Evolutionary conservation across 92 coral and sea anemone species (phyloP).

Genomic region (Zoanthus sociatus): DNA sequence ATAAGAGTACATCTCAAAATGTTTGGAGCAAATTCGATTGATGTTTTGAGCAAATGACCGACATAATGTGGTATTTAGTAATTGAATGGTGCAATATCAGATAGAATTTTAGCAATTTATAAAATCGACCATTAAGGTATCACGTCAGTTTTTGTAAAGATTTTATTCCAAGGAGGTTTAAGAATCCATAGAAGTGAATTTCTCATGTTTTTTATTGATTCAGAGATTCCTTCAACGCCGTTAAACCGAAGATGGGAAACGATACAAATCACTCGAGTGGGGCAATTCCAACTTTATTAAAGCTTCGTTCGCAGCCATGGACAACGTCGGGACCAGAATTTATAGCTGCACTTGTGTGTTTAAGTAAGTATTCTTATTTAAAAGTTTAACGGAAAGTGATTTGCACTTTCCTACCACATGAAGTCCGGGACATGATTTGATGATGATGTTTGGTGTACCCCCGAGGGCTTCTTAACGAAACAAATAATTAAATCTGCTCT

Average conservation of each 20-base stretch:
- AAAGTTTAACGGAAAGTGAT: background rate
- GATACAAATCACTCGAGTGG: background rate
- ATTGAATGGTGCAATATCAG: slow-evolving; percentile 21
- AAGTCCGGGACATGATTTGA: background rate
- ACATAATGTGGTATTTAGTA: slow-evolving; percentile 32
- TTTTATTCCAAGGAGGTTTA: slow-evolving; percentile 31
- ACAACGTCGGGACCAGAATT: slow-evolving; percentile 37
- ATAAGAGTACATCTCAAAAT: background rate
- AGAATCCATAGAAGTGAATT: background rate
- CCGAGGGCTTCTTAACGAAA: background rate
- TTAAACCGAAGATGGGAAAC: background rate
- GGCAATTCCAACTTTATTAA: background rate
- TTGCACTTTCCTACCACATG: background rate
- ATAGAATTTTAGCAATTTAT: slow-evolving; percentile 38
- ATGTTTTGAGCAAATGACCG: background rate
- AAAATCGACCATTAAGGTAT: slow-evolving; percentile 21
- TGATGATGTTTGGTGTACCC: background rate
- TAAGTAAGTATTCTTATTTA: slow-evolving; percentile 32
- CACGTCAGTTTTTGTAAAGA: slow-evolving; percentile 16
- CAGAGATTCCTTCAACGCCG: background rate
- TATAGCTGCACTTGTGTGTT: slow-evolving; percentile 35
- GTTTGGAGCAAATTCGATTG: slow-evolving; percentile 1
- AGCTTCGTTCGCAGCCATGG: slow-evolving; percentile 45
- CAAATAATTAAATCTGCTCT: background rate
- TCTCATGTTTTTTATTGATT: background rate